Evolutionary conservation across 2,888 invertebrate species (phyloP), one percentile per base, ranked within the genome.

Genomic region (Sarcophaga rosellei): DNA sequence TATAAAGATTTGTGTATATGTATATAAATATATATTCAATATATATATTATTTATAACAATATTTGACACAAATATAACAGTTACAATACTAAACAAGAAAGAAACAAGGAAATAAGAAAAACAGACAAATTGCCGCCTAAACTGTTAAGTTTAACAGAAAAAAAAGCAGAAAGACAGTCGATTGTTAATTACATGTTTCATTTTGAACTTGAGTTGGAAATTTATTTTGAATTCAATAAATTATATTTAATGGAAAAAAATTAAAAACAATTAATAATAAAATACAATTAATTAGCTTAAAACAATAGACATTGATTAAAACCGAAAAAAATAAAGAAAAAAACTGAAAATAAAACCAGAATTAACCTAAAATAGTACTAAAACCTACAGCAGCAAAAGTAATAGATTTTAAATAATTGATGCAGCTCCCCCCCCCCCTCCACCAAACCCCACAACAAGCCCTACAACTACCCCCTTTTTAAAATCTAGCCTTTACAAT

Each of bases 341-440:
- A 17, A 75, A 35, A 59, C 2, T 12, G n/a, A 35, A 76, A 44
- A 17, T 63, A 53, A 59, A 72, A 82, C 84, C 79, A 84, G 84
- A 84, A 70, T 77, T 70, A 75, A 84, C 79, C 79, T 80, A 80
- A 79, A 84, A 84, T 84, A 84, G 84, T 84, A 84, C 84, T 84
- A 84, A 84, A 79, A 62, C 75, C 69, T 45, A 69, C 66, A 68
- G 21, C 59, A 45, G 65, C 44, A 69, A 75, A 61, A 68, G n/a
- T 78, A 82, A 82, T 82, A 87, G 79, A 75, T 79, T 72, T 75
- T 69, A 81, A 81, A 81, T 84, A 80, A 79, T 84, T 84, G 53
- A 81, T 57, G 45, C 65, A 79, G 75, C 15, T 53, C 12, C 21
- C 35, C 45, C 3, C 8, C 12, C 23, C 20, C 2, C 53, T 11